Evolutionary conservation across 2,797 vertebrate species (phyloP), one percentile per base, ranked within the genome.

Genomic region (Paramormyrops hopkinsi): DNA sequence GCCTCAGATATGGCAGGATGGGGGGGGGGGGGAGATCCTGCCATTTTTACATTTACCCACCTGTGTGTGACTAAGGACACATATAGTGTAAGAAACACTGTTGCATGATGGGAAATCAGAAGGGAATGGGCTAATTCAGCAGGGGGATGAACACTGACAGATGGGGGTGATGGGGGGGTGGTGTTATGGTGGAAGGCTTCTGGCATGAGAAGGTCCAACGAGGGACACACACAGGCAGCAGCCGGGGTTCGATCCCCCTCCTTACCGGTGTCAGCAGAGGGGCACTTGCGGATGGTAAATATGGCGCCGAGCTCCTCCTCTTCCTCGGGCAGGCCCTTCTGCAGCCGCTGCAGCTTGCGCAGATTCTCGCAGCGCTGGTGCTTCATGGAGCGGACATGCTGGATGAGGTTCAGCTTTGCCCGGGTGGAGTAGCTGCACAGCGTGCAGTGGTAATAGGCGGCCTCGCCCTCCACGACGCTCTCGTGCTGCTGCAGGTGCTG

Each of bases 321-420:
- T 37, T 99, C 98, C 91, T 99, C 98, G 0, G 98, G 97, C 59
- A 99, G 96, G 51, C 98, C 98, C 84, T 99, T 99, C 96, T 99
- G 99, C 89, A 99, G 93, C 86, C 97, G 96, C 94, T 99, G 98
- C 54, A 99, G 97, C 94, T 99, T 99, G 53, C 97, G 96, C 19
- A 99, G 97, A 94, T 98, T 99, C 93, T 99, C 98, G 0, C 98
- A 97, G 88, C 98, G 98, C 95, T 99, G 99, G 94, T 99, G 99
- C 92, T 99, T 99, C 98, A 99, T 99, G 94, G 99, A 99, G 91
- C 98, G 98, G 92, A 99, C 98, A 79, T 99, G 98, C 95, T 99
- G 99, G 94, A 99, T 97, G 83, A 99, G 97, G 95, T 99, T 99
- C 92, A 99, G 97, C 95, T 99, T 99, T 96, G 99, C 98, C 97